Evolutionary conservation across 1,140 invertebrate genomes (phyloP).

Genomic region (Drosophila leontia): DNA sequence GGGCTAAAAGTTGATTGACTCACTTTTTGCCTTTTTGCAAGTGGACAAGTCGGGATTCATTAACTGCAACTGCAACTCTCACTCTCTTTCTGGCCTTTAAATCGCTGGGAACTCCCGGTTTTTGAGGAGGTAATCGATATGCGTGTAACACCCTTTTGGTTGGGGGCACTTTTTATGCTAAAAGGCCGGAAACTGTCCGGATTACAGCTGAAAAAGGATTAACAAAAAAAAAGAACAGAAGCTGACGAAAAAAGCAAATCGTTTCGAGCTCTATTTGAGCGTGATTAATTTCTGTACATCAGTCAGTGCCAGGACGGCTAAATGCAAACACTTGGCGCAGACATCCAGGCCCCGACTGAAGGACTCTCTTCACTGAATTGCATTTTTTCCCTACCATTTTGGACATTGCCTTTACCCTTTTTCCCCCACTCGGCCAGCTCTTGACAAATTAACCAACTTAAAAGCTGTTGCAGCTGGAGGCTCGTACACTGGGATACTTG

Average conservation of each 20-base stretch:
- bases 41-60: constrained; percentile 60
- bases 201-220: constrained; percentile 46
- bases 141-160: constrained; percentile 63
- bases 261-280: constrained; percentile 73
- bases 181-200: constrained; percentile 65
- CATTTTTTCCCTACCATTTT: constrained; percentile 31
- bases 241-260: constrained; percentile 8
- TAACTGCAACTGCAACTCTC: constrained; percentile 56
- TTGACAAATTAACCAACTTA: constrained; percentile 72
- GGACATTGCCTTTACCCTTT: background rate
- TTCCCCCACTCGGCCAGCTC: constrained; percentile 6
- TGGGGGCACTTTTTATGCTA: constrained; percentile 21
- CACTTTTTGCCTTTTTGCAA: constrained; percentile 38
- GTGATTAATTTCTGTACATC: constrained; percentile 77
- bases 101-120: constrained; percentile 11
- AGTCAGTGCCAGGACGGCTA: constrained; percentile 56
- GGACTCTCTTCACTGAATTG: constrained; percentile 45
- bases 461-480: constrained; percentile 50
- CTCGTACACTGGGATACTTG: constrained; percentile 11
- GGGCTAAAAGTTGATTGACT: constrained; percentile 70
- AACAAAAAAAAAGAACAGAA: background rate
- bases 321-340: constrained; percentile 64
- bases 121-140: constrained; percentile 71
- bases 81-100: constrained; percentile 40
- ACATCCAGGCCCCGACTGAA: constrained; percentile 13